phyloP scores from a whole-genome alignment of 2,888 invertebrate genomes.

The Ochropleura leucogaster region DNA sequence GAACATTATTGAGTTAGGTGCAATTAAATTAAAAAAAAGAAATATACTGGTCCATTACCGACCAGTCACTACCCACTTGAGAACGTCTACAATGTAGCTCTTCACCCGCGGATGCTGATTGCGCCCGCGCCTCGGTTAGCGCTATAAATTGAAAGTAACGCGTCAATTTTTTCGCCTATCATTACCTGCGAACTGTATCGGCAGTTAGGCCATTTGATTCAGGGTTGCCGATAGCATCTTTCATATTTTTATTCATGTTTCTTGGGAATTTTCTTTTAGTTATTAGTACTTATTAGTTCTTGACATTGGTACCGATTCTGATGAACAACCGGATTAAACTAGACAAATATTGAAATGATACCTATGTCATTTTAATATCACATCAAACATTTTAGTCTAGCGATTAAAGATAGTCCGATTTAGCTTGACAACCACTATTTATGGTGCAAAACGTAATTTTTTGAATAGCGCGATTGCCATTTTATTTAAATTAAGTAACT shows the following conservation, averaged over 20 bases:
- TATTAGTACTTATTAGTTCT: background rate
- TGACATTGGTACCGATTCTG: no score
- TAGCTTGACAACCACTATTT: no score
- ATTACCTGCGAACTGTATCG: constrained; percentile 61
- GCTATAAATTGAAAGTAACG: constrained; percentile 64
- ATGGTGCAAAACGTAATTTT: no score
- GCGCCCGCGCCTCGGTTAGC: constrained; percentile 41
- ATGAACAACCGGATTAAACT: no score
- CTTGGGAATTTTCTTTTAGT: background rate
- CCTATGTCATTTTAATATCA: no score
- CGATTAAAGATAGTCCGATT: no score
- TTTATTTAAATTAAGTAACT: no score
- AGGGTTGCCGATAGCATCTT: constrained; percentile 45
- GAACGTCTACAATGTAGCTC: constrained; percentile 12
- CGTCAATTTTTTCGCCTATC: constrained; percentile 62
- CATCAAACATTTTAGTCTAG: no score
- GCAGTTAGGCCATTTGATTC: constrained; percentile 32
- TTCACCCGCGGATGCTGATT: constrained; percentile 24
- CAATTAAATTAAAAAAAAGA: no score
- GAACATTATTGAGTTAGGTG: no score
- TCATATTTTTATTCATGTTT: background rate
- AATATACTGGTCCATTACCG: background rate
- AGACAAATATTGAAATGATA: no score
- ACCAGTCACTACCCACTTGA: constrained; percentile 21
- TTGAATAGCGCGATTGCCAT: no score